Percentiles rank a stretch among this genome's conserved stretches.
Conservation (phyloP, 2,888 invertebrate genomes). For the Plagodis dolabraria region DNA sequence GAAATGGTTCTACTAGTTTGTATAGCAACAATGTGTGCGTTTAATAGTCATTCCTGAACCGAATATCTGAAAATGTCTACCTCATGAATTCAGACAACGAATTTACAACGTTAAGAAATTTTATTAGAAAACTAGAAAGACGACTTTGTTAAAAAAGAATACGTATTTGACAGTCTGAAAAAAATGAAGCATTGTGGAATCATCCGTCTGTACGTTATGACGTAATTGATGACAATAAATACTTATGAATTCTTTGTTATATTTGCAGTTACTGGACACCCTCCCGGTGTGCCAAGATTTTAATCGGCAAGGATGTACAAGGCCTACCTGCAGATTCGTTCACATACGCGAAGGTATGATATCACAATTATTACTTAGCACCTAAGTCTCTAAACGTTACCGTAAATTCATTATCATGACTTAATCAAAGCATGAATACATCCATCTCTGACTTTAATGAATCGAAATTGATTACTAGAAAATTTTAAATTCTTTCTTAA, state of each 20-base stretch:
- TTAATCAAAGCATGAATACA: slow-evolving; percentile 21
- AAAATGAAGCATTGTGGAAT: slow-evolving; percentile 46
- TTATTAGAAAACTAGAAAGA: background rate
- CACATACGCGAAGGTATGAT: slow-evolving; percentile 97
- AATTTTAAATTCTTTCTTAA: slow-evolving; percentile 10
- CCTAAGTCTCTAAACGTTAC: slow-evolving; percentile 5
- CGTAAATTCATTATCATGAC: slow-evolving; percentile 19
- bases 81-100: slow-evolving; percentile 11
- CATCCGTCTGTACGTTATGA: slow-evolving; percentile 56
- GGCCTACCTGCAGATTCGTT: slow-evolving; percentile 99
- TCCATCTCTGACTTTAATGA: slow-evolving; percentile 3
- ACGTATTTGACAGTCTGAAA: slow-evolving; percentile 1
- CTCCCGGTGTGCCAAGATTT: slow-evolving; percentile 99
- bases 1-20: background rate
- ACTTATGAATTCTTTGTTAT: slow-evolving; percentile 65
- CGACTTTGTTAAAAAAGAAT: background rate
- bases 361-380: slow-evolving; percentile 3
- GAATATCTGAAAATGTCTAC: background rate
- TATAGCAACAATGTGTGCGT: background rate
- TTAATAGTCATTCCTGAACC: background rate
- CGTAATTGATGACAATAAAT: slow-evolving; percentile 48
- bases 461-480: background rate
- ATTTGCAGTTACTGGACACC: slow-evolving; percentile 99
- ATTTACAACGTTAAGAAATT: slow-evolving; percentile 8
- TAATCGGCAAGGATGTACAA: slow-evolving; percentile 98